Base-by-base conservation (phyloP, 2,797 vertebrate genomes). In the Microcaecilia unicolor region DNA sequence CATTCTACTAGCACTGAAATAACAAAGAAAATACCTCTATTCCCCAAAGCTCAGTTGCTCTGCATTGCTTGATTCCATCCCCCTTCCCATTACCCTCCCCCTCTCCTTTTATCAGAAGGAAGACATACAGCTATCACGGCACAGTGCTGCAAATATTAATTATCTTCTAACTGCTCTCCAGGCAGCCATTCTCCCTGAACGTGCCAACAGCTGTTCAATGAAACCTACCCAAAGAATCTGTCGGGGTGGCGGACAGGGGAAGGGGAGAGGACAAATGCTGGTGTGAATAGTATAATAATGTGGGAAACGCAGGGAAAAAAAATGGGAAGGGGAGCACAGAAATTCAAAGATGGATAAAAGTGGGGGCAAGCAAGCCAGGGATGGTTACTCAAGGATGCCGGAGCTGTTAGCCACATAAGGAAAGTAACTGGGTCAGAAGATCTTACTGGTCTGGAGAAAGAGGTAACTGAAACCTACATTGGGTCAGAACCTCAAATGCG, bases 111-210 rank as follows among this genome's bases (percentile, higher is more conserved):
- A 60, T 69, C 64, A 48, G 50, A 28, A 37, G 27, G 51, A 68
- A 69, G 67, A 69, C 48, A 53, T 58, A 69, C 55, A 45, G 61
- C 67, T 45, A 74, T 69, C 67, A 49, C 56, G 52, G 67, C 60
- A 52, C 73, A 55, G 54, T 60, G 70, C 78, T 40, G 61, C 73
- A 77, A 70, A 78, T 81, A 81, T 81, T 78, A 77, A 81, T 81
- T 77, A 80, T 75, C 70, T 61, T 40, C 74, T 81, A 80, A 80
- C 67, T 70, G 70, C 77, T 78, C 77, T 70, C 78, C 60, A 64
- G 76, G 77, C 71, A 57, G 69, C 55, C 74, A 67, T 72, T 67
- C 58, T 20, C 15, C 31, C 67, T 31, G 67, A 18, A 70, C 62
- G 66, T 61, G 47, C 61, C 12, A 36, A 58, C 73, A 78, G 74